Conservation (phyloP, 1,140 invertebrate species). For the Cyrtorhinus lividipennis region DNA sequence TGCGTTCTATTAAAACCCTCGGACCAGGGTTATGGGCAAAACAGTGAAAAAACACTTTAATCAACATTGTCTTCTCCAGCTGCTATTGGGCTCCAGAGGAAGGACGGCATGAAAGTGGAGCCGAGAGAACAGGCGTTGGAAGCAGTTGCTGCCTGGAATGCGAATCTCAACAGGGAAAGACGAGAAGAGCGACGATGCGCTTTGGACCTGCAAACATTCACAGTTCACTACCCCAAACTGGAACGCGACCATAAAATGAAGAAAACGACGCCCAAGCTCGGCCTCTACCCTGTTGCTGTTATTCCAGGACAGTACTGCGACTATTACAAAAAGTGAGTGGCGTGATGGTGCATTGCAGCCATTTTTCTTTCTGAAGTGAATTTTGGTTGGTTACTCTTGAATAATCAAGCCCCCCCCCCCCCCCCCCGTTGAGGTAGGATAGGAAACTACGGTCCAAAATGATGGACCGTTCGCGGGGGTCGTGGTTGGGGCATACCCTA, state of each 20-base stretch:
- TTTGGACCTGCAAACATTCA: conserved; percentile 61
- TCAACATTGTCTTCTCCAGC: conserved; percentile 10
- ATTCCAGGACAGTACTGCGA: conserved; percentile 89
- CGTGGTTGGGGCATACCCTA: no score
- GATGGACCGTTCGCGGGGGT: no score
- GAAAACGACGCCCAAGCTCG: conserved; percentile 38
- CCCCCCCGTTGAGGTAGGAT: no score
- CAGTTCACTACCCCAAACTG: conserved; percentile 50
- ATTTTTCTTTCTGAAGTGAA: no score
- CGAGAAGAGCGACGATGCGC: conserved; percentile 47
- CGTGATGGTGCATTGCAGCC: no score
- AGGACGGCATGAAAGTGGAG: conserved; percentile 38
- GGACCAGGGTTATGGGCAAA: no score
- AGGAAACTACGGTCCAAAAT: no score
- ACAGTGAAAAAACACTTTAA: neutral
- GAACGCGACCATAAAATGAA: conserved; percentile 32
- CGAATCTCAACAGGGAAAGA: conserved; percentile 58
- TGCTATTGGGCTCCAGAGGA: conserved; percentile 28
- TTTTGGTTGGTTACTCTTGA: no score
- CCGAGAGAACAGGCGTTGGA: conserved; percentile 72
- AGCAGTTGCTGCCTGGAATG: conserved; percentile 78
- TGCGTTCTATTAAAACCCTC: no score
- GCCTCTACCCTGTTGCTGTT: conserved; percentile 75
- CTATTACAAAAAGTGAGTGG: conserved; percentile 54
- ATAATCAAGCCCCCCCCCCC: no score